These are phyloP conservation scores for Cybosia mesomella DNA, from an alignment of 2,888 invertebrate species.

Conservation along the genomic window DNA sequence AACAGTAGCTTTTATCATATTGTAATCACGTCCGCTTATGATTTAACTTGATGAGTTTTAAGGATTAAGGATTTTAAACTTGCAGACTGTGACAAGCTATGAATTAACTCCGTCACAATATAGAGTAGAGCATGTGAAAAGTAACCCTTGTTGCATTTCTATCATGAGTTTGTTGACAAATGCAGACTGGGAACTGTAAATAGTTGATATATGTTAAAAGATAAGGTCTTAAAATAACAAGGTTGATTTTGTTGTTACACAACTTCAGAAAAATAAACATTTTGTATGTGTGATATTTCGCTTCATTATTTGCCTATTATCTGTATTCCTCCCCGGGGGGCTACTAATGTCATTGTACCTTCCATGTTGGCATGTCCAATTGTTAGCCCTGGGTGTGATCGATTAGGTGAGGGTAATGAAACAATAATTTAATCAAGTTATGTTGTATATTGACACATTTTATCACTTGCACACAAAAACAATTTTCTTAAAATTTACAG, in stretches of 20 bases:
- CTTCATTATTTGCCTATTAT: conserved; percentile 69
- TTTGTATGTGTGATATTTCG: conserved; percentile 85
- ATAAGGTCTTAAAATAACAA: conserved; percentile 85
- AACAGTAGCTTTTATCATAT: conserved; percentile 83
- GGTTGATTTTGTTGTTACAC: conserved; percentile 87
- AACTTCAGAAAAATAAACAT: conserved; percentile 87
- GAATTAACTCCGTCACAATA: conserved; percentile 85
- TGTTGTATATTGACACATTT: conserved; percentile 85
- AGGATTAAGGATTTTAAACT: conserved; percentile 75
- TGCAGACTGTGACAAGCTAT: conserved; percentile 81
- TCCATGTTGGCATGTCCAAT: not conserved
- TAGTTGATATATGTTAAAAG: conserved; percentile 85
- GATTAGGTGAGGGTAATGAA: conserved; percentile 57
- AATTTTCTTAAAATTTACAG: conserved; percentile 83
- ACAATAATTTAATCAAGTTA: conserved; percentile 76
- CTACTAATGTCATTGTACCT: conserved; percentile 1
- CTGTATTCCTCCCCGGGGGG: conserved; percentile 53
- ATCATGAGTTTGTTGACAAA: conserved; percentile 83
- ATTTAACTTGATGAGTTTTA: conserved; percentile 77
- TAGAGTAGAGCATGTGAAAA: conserved; percentile 82
- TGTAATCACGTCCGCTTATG: conserved; percentile 82
- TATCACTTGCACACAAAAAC: conserved; percentile 85
- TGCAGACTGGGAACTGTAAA: conserved; percentile 85
- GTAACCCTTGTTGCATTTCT: conserved; percentile 85
- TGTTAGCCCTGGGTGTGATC: not conserved